phyloP scores from a whole-genome alignment of 2,888 invertebrate species.

The Polyommatus icarus region DNA sequence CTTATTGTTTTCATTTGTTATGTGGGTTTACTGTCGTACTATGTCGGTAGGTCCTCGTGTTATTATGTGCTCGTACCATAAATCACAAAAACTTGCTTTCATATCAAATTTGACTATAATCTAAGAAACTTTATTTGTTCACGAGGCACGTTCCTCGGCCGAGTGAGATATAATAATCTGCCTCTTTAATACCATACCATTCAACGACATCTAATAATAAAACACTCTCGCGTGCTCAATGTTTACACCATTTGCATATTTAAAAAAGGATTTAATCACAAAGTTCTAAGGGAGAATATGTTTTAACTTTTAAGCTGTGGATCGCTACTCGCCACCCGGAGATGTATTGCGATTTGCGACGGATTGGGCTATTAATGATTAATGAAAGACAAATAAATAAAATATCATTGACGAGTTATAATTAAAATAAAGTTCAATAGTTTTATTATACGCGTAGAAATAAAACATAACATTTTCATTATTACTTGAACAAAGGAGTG shows the following conservation, averaged over 20 bases:
- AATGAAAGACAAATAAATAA: not conserved
- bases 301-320: not conserved
- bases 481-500: not conserved
- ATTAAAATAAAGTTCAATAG: too few species aligned
- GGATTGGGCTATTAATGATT: not conserved
- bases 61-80: not conserved
- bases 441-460: not conserved
- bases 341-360: not conserved
- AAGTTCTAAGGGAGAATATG: not conserved
- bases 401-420: not conserved
- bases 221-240: constrained; percentile 62
- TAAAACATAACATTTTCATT: not conserved
- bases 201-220: constrained; percentile 72
- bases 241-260: constrained; percentile 45
- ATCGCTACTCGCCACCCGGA: not conserved
- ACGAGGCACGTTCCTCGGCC: constrained; percentile 69
- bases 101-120: constrained; percentile 64
- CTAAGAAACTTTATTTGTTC: constrained; percentile 70
- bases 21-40: not conserved
- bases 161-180: constrained; percentile 76
- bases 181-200: constrained; percentile 53
- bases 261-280: constrained; percentile 24
- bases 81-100: constrained; percentile 32
- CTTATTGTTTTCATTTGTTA: constrained; percentile 1
- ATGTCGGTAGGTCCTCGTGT: not conserved